phyloP scores from a whole-genome alignment of 2,113 vertebrate species.

The Centrocercus urophasianus region DNA sequence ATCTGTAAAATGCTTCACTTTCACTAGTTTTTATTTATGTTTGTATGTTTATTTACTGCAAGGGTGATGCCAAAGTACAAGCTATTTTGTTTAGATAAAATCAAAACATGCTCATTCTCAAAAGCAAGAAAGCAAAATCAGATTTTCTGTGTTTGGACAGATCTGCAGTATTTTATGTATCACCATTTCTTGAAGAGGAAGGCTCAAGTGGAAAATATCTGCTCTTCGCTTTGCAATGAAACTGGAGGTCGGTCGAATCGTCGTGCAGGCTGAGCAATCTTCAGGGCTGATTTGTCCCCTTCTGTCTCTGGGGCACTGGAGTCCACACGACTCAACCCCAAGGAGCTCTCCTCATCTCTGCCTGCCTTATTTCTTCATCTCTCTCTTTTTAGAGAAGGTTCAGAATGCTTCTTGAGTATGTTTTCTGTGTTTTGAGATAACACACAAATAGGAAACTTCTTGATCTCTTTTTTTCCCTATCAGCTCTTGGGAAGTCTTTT shows the following conservation, averaged over 20 bases:
- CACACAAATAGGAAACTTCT: neutral
- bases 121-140: neutral
- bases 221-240: neutral
- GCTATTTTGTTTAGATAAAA: neutral
- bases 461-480: neutral
- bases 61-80: neutral
- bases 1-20: neutral
- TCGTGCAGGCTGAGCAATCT: neutral
- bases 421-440: slow-evolving; percentile 12
- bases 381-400: neutral
- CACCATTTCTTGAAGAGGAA: neutral
- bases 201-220: slow-evolving; percentile 9
- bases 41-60: neutral
- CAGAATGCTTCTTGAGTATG: neutral
- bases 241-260: neutral
- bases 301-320: neutral
- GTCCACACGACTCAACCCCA: neutral
- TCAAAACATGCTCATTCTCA: neutral
- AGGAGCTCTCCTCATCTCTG: slow-evolving; percentile 7
- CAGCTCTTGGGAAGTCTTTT: slow-evolving; percentile 18
- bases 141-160: neutral
- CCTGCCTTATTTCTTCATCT: neutral
- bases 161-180: neutral
- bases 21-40: neutral
- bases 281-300: neutral